phyloP scores from a whole-genome alignment of 2,888 invertebrate species.

The Acanthosepion esculentum region DNA sequence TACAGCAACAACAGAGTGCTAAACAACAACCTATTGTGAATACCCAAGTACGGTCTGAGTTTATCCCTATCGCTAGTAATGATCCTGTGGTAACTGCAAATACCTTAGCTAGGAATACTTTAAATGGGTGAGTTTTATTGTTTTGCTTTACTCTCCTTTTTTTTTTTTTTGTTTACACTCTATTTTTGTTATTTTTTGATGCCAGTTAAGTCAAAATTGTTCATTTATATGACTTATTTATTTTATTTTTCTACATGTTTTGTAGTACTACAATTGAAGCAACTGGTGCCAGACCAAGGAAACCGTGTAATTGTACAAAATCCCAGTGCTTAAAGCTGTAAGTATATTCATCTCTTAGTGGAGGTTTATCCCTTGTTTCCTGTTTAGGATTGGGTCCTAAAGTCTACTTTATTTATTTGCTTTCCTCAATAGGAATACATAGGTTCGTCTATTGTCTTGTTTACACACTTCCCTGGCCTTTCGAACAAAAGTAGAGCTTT shows the following conservation, averaged over 20 bases:
- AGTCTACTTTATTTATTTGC: no score
- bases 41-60: slow-evolving; percentile 55
- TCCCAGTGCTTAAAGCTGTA: slow-evolving; percentile 97
- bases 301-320: slow-evolving; percentile 99
- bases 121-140: slow-evolving; percentile 57
- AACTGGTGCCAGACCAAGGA: slow-evolving; percentile 76
- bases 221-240: no score
- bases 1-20: slow-evolving; percentile 43
- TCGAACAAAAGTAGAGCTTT: no score
- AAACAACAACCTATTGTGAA: slow-evolving; percentile 1
- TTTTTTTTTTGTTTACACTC: no score
- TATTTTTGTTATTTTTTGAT: no score
- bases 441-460: no score
- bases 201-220: no score
- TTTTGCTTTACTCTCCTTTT: neutral
- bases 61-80: slow-evolving; percentile 69
- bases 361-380: slow-evolving; percentile 77
- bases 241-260: no score
- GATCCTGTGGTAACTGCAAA: slow-evolving; percentile 64
- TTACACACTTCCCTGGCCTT: no score
- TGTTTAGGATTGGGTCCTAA: no score
- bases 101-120: slow-evolving; percentile 58
- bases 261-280: slow-evolving; percentile 59
- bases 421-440: no score
- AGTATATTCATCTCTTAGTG: slow-evolving; percentile 76